phyloP scores from a whole-genome alignment of 1,140 invertebrate species.

The Drosophila repletoides region DNA sequence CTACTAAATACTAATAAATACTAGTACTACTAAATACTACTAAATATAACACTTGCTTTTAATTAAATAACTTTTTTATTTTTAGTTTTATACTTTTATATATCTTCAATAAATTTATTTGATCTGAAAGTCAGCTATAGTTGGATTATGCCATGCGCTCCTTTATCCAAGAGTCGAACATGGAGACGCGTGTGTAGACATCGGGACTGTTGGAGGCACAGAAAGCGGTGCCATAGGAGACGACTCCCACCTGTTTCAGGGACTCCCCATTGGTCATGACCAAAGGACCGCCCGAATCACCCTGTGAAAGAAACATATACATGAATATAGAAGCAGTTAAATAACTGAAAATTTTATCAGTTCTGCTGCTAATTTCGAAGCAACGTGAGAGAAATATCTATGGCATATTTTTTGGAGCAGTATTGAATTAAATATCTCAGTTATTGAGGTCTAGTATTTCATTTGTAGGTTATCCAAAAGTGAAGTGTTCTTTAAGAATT shows the following conservation, averaged over 20 bases:
- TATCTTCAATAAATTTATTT: too few relatives aligned
- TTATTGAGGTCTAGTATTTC: too few relatives aligned
- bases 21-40: too few relatives aligned
- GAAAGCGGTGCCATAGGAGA: slow-evolving; percentile 88
- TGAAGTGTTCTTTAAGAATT: too few relatives aligned
- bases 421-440: not conserved
- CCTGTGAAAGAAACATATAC: slow-evolving; percentile 74
- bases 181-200: slow-evolving; percentile 84
- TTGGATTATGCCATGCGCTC: slow-evolving; percentile 55
- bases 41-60: too few relatives aligned
- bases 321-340: not conserved
- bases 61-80: too few relatives aligned
- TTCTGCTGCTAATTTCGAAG: too few relatives aligned
- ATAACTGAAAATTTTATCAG: too few relatives aligned
- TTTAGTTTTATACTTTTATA: not conserved
- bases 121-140: not conserved
- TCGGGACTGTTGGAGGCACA: slow-evolving; percentile 83
- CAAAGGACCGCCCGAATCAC: slow-evolving; percentile 89
- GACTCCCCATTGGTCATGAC: slow-evolving; percentile 62
- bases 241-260: slow-evolving; percentile 85
- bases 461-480: too few relatives aligned
- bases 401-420: too few relatives aligned
- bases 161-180: slow-evolving; percentile 83
- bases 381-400: too few relatives aligned
- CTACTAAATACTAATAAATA: too few relatives aligned